Conservation (phyloP, 1,140 invertebrate genomes). For the Aphidius gifuensis region DNA sequence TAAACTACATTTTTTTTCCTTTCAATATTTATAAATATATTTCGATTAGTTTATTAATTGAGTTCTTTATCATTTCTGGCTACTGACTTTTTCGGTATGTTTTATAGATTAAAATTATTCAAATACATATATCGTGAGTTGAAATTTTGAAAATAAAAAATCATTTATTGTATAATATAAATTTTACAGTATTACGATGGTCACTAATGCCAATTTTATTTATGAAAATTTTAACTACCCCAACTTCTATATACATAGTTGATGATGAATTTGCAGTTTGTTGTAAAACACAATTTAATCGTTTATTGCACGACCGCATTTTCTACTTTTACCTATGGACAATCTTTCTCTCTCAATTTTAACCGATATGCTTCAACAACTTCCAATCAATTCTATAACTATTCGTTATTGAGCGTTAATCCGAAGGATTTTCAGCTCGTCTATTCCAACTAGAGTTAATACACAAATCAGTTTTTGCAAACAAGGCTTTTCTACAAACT, state of each 20-base stretch:
- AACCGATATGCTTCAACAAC: slow-evolving; percentile 10
- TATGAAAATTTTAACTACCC: background rate
- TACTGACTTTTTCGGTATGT: too few species aligned
- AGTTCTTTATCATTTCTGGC: too few species aligned
- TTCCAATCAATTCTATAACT: slow-evolving; percentile 14
- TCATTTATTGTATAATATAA: too few species aligned
- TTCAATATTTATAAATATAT: too few species aligned
- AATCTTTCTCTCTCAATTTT: background rate
- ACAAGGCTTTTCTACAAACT: background rate
- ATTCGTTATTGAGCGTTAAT: slow-evolving; percentile 13
- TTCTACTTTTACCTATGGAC: background rate
- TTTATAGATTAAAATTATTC: too few species aligned
- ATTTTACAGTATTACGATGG: background rate
- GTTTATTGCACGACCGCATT: background rate
- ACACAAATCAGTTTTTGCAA: background rate
- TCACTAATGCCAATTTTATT: slow-evolving; percentile 2
- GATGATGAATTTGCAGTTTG: slow-evolving; percentile 13
- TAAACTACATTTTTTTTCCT: too few species aligned
- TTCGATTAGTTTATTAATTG: too few species aligned
- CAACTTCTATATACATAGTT: background rate
- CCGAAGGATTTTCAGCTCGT: slow-evolving; percentile 1
- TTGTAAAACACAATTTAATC: slow-evolving; percentile 3
- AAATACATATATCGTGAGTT: too few species aligned
- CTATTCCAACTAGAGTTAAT: slow-evolving; percentile 4
- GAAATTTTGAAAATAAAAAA: too few species aligned